Evolutionary conservation across 2,797 vertebrate species (phyloP).

Genomic region (Typhlichthys subterraneus): DNA sequence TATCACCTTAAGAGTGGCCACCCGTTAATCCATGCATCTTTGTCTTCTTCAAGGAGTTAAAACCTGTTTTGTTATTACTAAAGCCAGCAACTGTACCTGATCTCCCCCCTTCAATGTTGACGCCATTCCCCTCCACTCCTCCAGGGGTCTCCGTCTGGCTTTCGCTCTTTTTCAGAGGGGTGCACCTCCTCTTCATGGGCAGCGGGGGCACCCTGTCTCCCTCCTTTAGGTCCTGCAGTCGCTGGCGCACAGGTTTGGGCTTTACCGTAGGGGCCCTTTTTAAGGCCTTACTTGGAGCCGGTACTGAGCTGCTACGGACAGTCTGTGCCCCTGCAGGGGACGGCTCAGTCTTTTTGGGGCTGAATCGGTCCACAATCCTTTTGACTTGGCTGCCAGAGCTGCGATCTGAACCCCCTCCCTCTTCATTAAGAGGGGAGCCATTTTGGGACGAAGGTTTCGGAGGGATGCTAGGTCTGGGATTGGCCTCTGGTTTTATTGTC

Average conservation of each 20-base stretch:
- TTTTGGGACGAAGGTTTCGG: slow-evolving; percentile 41
- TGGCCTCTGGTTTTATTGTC: slow-evolving; percentile 51
- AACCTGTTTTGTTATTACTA: not conserved
- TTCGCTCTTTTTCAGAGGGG: slow-evolving; percentile 18
- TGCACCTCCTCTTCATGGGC: slow-evolving; percentile 63
- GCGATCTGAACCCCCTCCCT: not conserved
- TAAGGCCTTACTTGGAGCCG: not conserved
- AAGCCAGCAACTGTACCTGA: slow-evolving; percentile 67
- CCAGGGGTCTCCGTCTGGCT: not conserved
- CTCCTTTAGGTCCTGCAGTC: not conserved
- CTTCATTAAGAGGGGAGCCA: slow-evolving; percentile 22
- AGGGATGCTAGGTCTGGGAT: slow-evolving; percentile 56
- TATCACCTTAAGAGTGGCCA: too few species aligned
- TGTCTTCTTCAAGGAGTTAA: too few species aligned
- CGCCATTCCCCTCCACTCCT: slow-evolving; percentile 24
- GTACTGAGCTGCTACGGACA: slow-evolving; percentile 8
- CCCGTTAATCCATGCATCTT: too few species aligned
- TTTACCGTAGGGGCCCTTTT: slow-evolving; percentile 61
- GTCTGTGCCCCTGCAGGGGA: not conserved
- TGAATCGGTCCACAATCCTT: slow-evolving; percentile 73
- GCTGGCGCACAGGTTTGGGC: slow-evolving; percentile 51
- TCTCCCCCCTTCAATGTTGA: slow-evolving; percentile 44
- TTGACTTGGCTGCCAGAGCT: slow-evolving; percentile 68
- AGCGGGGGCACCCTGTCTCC: slow-evolving; percentile 65
- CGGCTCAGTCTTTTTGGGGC: slow-evolving; percentile 33